These are phyloP conservation scores for Trilocha varians DNA, from an alignment of 2,888 invertebrate species.

Conservation along the genomic window DNA sequence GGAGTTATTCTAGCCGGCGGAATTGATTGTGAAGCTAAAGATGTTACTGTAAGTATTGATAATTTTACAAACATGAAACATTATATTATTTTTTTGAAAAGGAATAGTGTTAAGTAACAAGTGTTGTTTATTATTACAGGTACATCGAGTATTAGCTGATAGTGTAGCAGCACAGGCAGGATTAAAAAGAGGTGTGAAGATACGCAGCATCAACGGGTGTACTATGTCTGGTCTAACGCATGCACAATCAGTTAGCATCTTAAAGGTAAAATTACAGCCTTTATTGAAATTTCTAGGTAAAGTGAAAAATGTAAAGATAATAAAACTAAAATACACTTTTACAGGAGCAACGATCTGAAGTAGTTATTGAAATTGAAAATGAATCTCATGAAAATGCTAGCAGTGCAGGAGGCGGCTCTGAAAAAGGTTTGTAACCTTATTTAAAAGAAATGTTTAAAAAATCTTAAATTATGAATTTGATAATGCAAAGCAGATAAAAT, in stretches of 20 bases:
- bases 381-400: slow-evolving; percentile 47
- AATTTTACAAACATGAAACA: slow-evolving; percentile 1
- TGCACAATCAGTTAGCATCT: slow-evolving; percentile 87
- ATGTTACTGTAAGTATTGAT: slow-evolving; percentile 82
- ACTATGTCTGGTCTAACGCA: slow-evolving; percentile 89
- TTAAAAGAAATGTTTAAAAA: no score
- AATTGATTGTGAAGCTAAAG: slow-evolving; percentile 91
- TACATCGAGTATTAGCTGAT: slow-evolving; percentile 89
- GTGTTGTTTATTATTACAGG: slow-evolving; percentile 65
- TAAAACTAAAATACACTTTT: no score
- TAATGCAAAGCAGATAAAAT: no score
- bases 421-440: slow-evolving; percentile 44
- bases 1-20: slow-evolving; percentile 93
- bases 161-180: slow-evolving; percentile 92
- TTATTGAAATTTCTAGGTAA: no score
- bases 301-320: no score
- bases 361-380: slow-evolving; percentile 81
- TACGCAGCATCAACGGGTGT: slow-evolving; percentile 90
- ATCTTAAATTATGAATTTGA: no score
- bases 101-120: background rate
- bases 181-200: slow-evolving; percentile 88
- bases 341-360: slow-evolving; percentile 84
- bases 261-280: slow-evolving; percentile 89
- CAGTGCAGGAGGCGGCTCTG: slow-evolving; percentile 53
- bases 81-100: background rate